A percentile compares a stretch with the other conserved stretches of the same genome.
Evolutionary conservation across 2,113 vertebrate genomes (phyloP).

Genomic region (Colinus virginianus): DNA sequence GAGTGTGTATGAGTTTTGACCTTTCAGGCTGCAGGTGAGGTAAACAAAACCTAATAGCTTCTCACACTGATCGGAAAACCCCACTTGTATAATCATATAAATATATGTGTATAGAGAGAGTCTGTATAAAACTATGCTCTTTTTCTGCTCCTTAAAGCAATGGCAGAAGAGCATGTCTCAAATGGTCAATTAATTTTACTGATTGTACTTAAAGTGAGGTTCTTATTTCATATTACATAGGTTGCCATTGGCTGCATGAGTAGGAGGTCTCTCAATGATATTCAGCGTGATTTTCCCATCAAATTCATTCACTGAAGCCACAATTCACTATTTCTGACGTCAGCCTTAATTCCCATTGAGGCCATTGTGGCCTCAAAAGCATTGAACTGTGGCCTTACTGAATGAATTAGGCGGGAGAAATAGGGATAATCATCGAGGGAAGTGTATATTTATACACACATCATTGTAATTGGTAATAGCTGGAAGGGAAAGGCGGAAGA

Average conservation of each 20-base stretch:
- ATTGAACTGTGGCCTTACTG: slow-evolving; percentile 38
- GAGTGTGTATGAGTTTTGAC: background rate
- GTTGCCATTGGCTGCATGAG: background rate
- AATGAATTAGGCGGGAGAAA: slow-evolving; percentile 34
- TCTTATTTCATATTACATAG: background rate
- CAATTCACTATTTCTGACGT: slow-evolving; percentile 40
- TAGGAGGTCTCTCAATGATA: background rate
- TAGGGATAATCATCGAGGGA: background rate
- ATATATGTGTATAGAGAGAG: background rate
- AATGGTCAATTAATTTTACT: background rate
- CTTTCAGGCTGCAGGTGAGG: background rate
- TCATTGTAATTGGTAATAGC: background rate
- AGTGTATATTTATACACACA: background rate
- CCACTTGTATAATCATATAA: background rate
- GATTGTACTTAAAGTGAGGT: background rate
- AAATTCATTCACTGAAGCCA: slow-evolving; percentile 43
- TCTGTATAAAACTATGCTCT: background rate
- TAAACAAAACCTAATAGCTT: background rate
- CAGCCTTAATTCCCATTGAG: slow-evolving; percentile 44
- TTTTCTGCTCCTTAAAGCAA: background rate
- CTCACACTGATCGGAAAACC: background rate
- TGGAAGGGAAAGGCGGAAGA: slow-evolving; percentile 24
- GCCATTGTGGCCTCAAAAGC: slow-evolving; percentile 27
- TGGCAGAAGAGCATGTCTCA: background rate
- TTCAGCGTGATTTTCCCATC: background rate